These are phyloP conservation scores for Calephelis nemesis DNA, from an alignment of 1,140 invertebrate genomes.

Conservation along the genomic window DNA sequence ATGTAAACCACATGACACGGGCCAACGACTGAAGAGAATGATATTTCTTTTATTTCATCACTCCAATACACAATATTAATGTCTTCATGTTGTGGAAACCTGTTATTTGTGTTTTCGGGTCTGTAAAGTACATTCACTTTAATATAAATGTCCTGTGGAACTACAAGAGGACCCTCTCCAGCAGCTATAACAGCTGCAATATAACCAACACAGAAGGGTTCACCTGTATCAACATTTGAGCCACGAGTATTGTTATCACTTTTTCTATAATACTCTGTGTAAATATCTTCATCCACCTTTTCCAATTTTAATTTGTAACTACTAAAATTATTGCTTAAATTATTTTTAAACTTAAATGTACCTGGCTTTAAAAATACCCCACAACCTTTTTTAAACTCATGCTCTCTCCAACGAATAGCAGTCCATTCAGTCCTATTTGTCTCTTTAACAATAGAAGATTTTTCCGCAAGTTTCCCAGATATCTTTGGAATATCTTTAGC, in stretches of 20 bases:
- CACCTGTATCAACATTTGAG: conserved; percentile 86
- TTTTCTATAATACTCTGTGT: conserved; percentile 90
- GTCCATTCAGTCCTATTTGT: conserved; percentile 66
- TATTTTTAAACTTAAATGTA: conserved; percentile 82
- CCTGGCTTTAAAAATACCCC: conserved; percentile 86
- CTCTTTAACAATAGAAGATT: conserved; percentile 56
- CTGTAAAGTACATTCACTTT: conserved; percentile 87
- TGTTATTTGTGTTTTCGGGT: conserved; percentile 87
- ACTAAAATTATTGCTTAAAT: conserved; percentile 39
- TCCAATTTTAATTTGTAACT: conserved; percentile 64
- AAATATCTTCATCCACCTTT: conserved; percentile 85
- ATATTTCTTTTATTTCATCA: conserved; percentile 82
- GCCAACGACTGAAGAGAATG: conserved; percentile 65
- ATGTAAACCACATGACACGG: conserved; percentile 62
- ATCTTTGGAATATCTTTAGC: conserved; percentile 70
- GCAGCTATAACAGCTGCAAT: conserved; percentile 81
- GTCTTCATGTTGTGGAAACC: conserved; percentile 82
- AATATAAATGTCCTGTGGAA: conserved; percentile 82
- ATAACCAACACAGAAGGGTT: conserved; percentile 87
- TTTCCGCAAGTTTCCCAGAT: conserved; percentile 57
- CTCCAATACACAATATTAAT: conserved; percentile 89
- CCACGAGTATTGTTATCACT: conserved; percentile 84
- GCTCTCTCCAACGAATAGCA: conserved; percentile 75
- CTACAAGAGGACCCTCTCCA: conserved; percentile 74
- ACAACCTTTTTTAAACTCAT: conserved; percentile 84